Conservation (phyloP, 1,140 invertebrate species). For the Lordiphosa clarofinis region DNA sequence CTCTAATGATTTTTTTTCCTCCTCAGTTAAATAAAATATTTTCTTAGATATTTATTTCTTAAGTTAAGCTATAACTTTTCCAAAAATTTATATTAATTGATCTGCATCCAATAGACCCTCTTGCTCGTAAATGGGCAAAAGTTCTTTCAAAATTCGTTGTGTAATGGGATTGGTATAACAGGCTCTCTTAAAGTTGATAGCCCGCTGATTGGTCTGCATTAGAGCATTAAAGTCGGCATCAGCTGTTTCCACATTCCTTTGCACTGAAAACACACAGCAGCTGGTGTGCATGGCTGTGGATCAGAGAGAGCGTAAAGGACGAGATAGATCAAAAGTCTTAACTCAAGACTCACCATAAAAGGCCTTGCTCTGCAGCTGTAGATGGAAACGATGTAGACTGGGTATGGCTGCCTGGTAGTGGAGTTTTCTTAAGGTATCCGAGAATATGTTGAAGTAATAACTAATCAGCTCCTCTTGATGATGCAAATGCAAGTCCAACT, state of each 20-base stretch:
- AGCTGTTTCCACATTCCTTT: conserved; percentile 46
- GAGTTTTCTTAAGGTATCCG: conserved; percentile 47
- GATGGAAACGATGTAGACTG: conserved; percentile 54
- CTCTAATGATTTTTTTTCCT: too few relatives aligned
- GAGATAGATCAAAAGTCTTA: neutral
- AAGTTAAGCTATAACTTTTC: too few relatives aligned
- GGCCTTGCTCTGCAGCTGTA: conserved; percentile 56
- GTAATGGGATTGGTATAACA: conserved; percentile 54
- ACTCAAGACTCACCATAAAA: conserved; percentile 55
- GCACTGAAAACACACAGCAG: conserved; percentile 30
- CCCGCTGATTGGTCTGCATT: conserved; percentile 51
- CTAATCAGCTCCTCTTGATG: conserved; percentile 60
- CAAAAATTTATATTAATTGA: too few relatives aligned
- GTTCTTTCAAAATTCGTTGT: conserved; percentile 29
- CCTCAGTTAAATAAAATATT: too few relatives aligned
- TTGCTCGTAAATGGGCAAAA: too few relatives aligned
- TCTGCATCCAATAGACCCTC: too few relatives aligned
- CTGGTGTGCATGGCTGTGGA: conserved; percentile 56
- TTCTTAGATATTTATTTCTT: too few relatives aligned
- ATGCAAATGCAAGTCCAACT: conserved; percentile 49
- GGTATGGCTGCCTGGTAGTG: conserved; percentile 56
- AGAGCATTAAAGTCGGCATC: conserved; percentile 68
- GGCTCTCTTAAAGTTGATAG: conserved; percentile 43
- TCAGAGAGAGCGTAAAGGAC: too few relatives aligned
- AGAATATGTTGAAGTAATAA: conserved; percentile 62